A percentile compares a stretch with the other conserved stretches of the same genome.
Evolutionary conservation across 1,140 invertebrate species (phyloP).

Genomic region (Adelges cooleyi): DNA sequence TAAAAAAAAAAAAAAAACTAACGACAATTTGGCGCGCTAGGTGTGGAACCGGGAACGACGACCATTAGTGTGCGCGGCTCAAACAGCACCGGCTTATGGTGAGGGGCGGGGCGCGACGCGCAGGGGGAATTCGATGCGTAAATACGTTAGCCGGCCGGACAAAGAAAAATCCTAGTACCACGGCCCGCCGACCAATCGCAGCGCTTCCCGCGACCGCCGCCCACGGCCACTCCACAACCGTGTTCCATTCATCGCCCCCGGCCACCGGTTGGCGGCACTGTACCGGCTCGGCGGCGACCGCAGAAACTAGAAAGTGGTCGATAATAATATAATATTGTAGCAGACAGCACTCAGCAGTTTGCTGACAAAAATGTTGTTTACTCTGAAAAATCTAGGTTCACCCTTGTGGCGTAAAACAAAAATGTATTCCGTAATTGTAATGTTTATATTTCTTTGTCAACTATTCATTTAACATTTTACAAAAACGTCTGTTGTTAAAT

Average conservation of each 20-base stretch:
- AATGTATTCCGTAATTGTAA: too few relatives aligned
- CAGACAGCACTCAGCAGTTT: too few relatives aligned
- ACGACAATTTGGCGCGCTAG: constrained; percentile 21
- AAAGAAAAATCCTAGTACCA: background rate
- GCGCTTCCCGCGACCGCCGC: constrained; percentile 22
- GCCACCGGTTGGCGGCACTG: background rate
- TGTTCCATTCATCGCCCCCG: background rate
- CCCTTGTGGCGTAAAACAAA: too few relatives aligned
- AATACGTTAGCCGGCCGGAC: constrained; percentile 8
- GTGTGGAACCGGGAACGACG: constrained; percentile 21
- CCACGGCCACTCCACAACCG: background rate
- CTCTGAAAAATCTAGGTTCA: too few relatives aligned
- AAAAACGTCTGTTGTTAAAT: too few relatives aligned
- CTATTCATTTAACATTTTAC: too few relatives aligned
- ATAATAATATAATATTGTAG: too few relatives aligned
- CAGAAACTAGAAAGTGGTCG: too few relatives aligned
- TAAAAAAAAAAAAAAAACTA: background rate
- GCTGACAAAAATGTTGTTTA: too few relatives aligned
- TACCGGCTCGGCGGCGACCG: too few relatives aligned
- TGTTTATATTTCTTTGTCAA: too few relatives aligned
- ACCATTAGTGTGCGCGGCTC: constrained; percentile 1
- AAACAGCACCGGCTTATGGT: background rate
- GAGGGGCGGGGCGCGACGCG: background rate
- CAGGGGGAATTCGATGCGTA: background rate
- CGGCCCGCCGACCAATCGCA: background rate